Evolutionary conservation across 2,888 invertebrate genomes (phyloP).

Genomic region (Leptinotarsa rubiginosa): DNA sequence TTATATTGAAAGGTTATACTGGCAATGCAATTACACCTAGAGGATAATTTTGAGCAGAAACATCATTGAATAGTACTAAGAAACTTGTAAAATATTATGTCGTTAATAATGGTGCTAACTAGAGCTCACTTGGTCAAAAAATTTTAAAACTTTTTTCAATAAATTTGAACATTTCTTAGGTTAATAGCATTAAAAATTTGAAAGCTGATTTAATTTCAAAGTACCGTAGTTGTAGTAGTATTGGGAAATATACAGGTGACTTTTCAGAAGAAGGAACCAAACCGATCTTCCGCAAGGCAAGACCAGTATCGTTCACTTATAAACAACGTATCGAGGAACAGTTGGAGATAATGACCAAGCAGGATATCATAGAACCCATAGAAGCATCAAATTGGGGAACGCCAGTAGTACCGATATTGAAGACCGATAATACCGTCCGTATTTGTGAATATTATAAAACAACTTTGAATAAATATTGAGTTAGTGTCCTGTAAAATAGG

Average conservation of each 20-base stretch:
- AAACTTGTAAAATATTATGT: slow-evolving; percentile 11
- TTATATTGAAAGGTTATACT: slow-evolving; percentile 21
- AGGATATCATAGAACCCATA: no score
- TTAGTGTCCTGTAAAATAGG: no score
- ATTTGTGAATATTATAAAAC: no score
- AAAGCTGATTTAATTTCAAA: background rate
- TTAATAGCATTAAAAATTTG: background rate
- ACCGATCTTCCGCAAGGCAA: slow-evolving; percentile 20
- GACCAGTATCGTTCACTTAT: slow-evolving; percentile 16
- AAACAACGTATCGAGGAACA: no score
- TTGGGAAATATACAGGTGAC: background rate
- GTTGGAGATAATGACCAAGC: no score
- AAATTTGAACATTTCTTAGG: background rate
- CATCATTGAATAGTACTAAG: background rate
- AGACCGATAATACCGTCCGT: no score
- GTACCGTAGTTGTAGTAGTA: background rate
- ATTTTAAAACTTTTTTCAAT: background rate
- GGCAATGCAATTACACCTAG: background rate
- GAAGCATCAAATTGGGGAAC: no score
- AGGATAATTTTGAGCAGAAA: slow-evolving; percentile 3
- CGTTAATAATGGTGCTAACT: background rate
- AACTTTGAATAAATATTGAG: no score
- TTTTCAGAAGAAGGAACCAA: slow-evolving; percentile 2
- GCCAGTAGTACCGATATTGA: no score
- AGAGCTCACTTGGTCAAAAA: background rate